Evolutionary conservation across 2,888 invertebrate species (phyloP), one percentile per base, ranked within the genome.

Genomic region (Lymantria dispar): DNA sequence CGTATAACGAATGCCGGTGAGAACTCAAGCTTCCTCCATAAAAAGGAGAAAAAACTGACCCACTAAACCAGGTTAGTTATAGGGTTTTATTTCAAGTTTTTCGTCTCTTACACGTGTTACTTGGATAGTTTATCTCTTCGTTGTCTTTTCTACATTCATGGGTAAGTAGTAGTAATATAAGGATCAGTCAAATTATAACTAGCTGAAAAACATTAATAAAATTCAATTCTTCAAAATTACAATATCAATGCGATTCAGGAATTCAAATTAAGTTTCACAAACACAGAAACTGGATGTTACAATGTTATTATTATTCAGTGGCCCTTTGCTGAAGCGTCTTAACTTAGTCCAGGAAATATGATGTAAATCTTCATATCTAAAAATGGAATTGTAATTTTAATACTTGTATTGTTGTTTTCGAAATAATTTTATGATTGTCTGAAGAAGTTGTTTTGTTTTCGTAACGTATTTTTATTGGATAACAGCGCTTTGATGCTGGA

Each of bases 171-270:
- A n/a, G n/a, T n/a, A n/a, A n/a, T n/a, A n/a, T n/a, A n/a, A n/a
- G n/a, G n/a, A n/a, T n/a, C n/a, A n/a, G n/a, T n/a, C n/a, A n/a
- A n/a, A 22, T 22, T 22, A 22, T 22, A 22, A 5, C 22, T 22
- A 22, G 22, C 22, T 22, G 22, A 22, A 22, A 50, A 46, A 56
- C 47, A 51, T 50, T 54, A 52, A 58, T 64, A 58, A 60, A 69
- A 71, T 72, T 70, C 74, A 69, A 72, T 73, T 73, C 69, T 62
- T 70, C 68, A 72, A 76, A 75, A 78, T 77, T 75, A 77, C 68
- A 73, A 72, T 74, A 76, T 71, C 65, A 74, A 76, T 79, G 73
- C 74, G 72, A 76, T 78, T 79, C 70, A 65, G 66, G 70, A 76
- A 79, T 80, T 73, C 68, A 78, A 80, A 80, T 79, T 66, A 76